Conservation (phyloP, 2,888 invertebrate species). For the Drosophila paracracens region DNA sequence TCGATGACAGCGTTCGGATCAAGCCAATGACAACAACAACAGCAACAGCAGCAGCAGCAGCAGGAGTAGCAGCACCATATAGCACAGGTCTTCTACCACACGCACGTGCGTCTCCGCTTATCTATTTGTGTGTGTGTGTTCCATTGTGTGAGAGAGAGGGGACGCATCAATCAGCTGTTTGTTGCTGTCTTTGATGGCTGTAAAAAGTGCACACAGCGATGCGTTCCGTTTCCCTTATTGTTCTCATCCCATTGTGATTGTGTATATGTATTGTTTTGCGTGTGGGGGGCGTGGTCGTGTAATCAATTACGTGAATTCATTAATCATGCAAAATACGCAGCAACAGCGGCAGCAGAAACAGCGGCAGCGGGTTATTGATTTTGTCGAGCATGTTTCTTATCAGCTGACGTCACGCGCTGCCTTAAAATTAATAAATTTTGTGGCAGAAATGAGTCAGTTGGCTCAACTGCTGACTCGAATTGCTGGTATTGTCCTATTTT, state of each 20-base stretch:
- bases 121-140: constrained; percentile 16
- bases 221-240: constrained; percentile 22
- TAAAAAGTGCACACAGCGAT: constrained; percentile 50
- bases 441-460: constrained; percentile 9
- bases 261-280: constrained; percentile 11
- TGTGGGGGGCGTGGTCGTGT: constrained; percentile 52
- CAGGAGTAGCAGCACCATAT: constrained; percentile 1
- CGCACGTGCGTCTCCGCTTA: constrained; percentile 12
- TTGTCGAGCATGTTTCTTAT: constrained; percentile 60
- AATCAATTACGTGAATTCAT: constrained; percentile 78
- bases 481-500: constrained; percentile 55
- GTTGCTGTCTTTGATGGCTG: constrained; percentile 47
- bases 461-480: constrained; percentile 11
- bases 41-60: constrained; percentile 10
- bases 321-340: constrained; percentile 77
- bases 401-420: constrained; percentile 63
- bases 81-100: constrained; percentile 17
- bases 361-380: constrained; percentile 66
- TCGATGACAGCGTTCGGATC: constrained; percentile 62
- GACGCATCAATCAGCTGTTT: constrained; percentile 73
- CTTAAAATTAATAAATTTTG: constrained; percentile 71
- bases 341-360: constrained; percentile 25
- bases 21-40: constrained; percentile 48
- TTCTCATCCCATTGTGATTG: neutral
- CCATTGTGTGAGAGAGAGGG: constrained; percentile 36